These are phyloP conservation scores for Amblyraja radiata DNA, from an alignment of 2,797 vertebrate species.

Conservation along the genomic window DNA sequence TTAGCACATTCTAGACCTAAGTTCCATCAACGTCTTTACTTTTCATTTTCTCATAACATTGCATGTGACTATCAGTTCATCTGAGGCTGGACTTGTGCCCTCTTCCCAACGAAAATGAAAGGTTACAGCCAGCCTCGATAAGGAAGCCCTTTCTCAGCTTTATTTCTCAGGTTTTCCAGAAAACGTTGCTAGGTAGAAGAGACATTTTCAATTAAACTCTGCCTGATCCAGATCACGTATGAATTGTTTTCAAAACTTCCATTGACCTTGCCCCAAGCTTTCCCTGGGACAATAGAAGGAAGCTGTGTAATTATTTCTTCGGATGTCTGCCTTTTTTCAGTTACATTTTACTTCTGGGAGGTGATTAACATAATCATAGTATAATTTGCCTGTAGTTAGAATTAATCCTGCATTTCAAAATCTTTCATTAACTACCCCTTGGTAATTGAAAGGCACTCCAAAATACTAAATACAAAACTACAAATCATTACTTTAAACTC, in stretches of 20 bases:
- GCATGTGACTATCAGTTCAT: background rate
- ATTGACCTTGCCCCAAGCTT: slow-evolving; percentile 1
- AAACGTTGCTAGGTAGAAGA: background rate
- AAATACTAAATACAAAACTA: background rate
- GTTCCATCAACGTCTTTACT: no score
- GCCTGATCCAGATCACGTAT: background rate
- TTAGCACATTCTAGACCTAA: no score
- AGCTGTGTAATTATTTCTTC: background rate
- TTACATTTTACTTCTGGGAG: background rate
- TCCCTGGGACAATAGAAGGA: background rate
- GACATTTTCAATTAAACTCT: background rate
- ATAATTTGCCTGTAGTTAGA: slow-evolving; percentile 11
- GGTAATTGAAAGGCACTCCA: background rate
- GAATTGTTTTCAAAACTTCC: background rate
- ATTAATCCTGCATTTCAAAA: background rate
- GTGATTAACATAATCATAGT: slow-evolving; percentile 15
- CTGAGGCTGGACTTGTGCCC: background rate
- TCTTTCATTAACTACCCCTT: background rate
- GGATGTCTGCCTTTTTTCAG: background rate
- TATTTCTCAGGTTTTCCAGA: background rate
- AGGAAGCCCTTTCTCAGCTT: background rate
- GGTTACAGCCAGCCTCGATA: no score
- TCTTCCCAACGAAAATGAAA: background rate
- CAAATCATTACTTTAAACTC: background rate
- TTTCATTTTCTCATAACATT: no score